Conservation (phyloP, 2,113 vertebrate species). For the Bujurquina vittata region DNA sequence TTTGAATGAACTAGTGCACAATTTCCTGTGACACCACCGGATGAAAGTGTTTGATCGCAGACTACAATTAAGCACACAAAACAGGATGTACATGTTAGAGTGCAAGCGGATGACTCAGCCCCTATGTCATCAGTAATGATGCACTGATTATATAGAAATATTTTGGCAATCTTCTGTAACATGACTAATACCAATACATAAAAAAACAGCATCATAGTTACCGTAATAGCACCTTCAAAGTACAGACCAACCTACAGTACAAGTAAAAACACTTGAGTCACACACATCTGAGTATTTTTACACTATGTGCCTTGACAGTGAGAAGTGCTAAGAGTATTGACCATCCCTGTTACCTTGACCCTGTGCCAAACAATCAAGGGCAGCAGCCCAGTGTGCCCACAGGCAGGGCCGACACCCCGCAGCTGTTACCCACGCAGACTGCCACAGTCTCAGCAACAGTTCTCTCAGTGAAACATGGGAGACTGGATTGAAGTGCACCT, state of each 20-base stretch:
- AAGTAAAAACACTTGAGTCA: conserved; percentile 2
- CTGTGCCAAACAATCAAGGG: conserved; percentile 59
- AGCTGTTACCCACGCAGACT: conserved; percentile 48
- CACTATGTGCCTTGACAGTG: conserved; percentile 2
- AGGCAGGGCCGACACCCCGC: conserved; percentile 34
- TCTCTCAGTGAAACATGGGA: conserved; percentile 27
- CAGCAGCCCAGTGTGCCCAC: conserved; percentile 44
- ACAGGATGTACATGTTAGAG: conserved; percentile 45
- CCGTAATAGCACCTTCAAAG: neutral
- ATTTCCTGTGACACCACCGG: conserved; percentile 14
- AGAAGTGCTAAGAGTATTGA: conserved; percentile 28
- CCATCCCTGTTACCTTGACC: conserved; percentile 42
- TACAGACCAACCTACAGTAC: neutral
- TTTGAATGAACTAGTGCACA: conserved; percentile 14
- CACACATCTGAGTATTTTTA: neutral
- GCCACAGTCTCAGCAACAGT: conserved; percentile 41
- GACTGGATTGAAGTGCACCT: conserved; percentile 43
- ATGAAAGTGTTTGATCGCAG: conserved; percentile 28
- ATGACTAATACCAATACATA: conserved; percentile 26
- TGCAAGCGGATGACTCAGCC: conserved; percentile 44
- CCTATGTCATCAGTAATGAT: conserved; percentile 23
- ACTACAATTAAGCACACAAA: conserved; percentile 7
- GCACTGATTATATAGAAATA: conserved; percentile 39
- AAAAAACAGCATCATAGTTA: neutral
- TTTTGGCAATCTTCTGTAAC: conserved; percentile 25